These are phyloP conservation scores for Melangyna quadrimaculata DNA, from an alignment of 2,888 invertebrate genomes.

Conservation along the genomic window DNA sequence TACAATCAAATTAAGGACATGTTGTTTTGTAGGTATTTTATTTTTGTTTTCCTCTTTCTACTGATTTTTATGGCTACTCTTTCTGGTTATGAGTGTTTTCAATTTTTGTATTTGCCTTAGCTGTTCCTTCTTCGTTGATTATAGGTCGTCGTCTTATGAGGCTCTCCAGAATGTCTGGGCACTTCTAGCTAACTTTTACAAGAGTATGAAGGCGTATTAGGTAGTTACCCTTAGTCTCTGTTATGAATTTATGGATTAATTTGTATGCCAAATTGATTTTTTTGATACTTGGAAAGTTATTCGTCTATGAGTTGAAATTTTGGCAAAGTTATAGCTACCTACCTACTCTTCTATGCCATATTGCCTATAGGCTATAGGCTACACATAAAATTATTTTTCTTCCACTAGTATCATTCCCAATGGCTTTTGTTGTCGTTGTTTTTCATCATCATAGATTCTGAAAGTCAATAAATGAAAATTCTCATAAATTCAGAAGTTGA, in stretches of 20 bases:
- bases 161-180: conserved; percentile 43
- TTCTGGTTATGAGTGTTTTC: conserved; percentile 3
- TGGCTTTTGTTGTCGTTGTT: conserved; percentile 11
- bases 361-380: too few species aligned
- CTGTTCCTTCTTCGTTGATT: neutral
- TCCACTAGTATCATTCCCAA: neutral
- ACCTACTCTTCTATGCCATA: neutral
- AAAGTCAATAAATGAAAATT: conserved; percentile 63
- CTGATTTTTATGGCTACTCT: conserved; percentile 21
- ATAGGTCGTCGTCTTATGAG: neutral
- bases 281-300: neutral
- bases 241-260: conserved; percentile 53
- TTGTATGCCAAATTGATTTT: conserved; percentile 59
- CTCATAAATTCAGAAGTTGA: conserved; percentile 55
- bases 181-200: conserved; percentile 36
- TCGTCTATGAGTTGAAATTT: neutral
- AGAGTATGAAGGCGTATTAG: too few species aligned
- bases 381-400: neutral
- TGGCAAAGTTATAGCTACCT: neutral
- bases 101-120: neutral
- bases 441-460: conserved; percentile 26
- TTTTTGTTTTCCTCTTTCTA: neutral
- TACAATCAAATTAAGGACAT: conserved; percentile 56
- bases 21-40: conserved; percentile 1
- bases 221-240: conserved; percentile 16